Base-by-base conservation (phyloP, 2,113 vertebrate genomes). In the Camelus bactrianus region DNA sequence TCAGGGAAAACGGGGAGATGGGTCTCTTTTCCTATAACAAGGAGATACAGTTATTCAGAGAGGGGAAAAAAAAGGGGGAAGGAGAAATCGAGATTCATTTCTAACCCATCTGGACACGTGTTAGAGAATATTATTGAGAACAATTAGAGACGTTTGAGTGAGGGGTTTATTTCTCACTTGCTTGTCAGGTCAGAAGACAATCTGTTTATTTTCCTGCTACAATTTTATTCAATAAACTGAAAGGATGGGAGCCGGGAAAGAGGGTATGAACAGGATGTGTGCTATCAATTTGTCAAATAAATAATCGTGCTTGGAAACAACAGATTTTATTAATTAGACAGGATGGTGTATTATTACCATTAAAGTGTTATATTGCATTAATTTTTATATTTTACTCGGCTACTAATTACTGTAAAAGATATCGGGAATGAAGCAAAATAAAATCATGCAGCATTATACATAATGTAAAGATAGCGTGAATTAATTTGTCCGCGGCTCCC, bases 241-340 rank as follows among this genome's bases (percentile, higher is more conserved):
- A 95, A 79, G 89, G 97, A 77, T 54, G 77, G 93, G 96, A 77
- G 96, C 86, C n/a, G 87, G 91, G 48, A 81, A 94, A 96, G 93
- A 93, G 96, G 95, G 92, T 97, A 97, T 69, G 95, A 97, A 96
- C 97, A 97, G 96, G 97, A 97, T 97, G 96, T 96, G 93, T 97
- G 97, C 97, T 96, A 97, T 97, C 97, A 97, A 97, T 98, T 98
- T 98, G 97, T 98, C 97, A 97, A 97, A 98, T 97, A 98, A 98
- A 97, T 98, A 98, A 97, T 97, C 96, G 97, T 97, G 97, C 97
- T 98, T 97, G 96, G 95, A 97, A 97, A 98, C 97, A 98, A 98
- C 97, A 97, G 97, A 97, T 98, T 98, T 98, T 98, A 98, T 98
- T 98, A 98, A 98, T 98, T 97, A 98, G 97, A 97, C 97, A 97